A percentile compares a stretch with the other conserved stretches of the same genome.
Conservation (phyloP, 1,140 invertebrate species). For the Marisa cornuarietis region DNA sequence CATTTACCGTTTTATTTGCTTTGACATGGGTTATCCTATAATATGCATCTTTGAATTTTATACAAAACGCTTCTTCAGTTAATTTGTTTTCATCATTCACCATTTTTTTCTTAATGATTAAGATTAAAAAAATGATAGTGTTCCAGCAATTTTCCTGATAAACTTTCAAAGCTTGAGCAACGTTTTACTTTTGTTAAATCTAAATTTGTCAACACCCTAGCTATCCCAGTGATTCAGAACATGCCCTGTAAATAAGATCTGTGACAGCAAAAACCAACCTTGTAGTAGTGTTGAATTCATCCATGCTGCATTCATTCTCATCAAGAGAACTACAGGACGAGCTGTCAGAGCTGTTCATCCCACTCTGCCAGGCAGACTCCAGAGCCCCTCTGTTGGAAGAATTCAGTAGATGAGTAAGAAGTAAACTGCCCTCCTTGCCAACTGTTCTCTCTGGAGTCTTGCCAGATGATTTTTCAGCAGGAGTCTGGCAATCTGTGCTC, state of each 20-base stretch:
- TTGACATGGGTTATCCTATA: too few relatives aligned
- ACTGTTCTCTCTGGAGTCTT: background rate
- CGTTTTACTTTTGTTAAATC: too few relatives aligned
- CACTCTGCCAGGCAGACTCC: conserved; percentile 29
- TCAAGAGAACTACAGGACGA: conserved; percentile 23
- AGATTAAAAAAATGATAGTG: too few relatives aligned
- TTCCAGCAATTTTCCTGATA: too few relatives aligned
- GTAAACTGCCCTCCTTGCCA: background rate
- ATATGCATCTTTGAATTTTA: background rate
- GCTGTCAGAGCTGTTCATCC: conserved; percentile 23
- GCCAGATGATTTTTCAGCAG: too few relatives aligned
- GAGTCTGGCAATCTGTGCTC: conserved; percentile 1
- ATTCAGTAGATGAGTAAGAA: background rate
- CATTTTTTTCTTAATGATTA: too few relatives aligned
- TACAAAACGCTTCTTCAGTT: too few relatives aligned
- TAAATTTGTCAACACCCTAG: too few relatives aligned
- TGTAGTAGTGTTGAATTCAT: conserved; percentile 13
- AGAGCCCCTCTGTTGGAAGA: conserved; percentile 8
- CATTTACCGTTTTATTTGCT: too few relatives aligned
- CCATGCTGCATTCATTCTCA: conserved; percentile 19
- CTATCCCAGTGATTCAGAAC: too few relatives aligned
- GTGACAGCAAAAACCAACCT: background rate
- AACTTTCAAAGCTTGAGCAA: too few relatives aligned
- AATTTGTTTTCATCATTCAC: background rate
- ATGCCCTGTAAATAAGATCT: too few relatives aligned